Percentiles rank a stretch among this genome's conserved stretches.
phyloP scores from a whole-genome alignment of 37 sponge, comb jelly and placozoan genomes.

The Lycopodina hypogea region DNA sequence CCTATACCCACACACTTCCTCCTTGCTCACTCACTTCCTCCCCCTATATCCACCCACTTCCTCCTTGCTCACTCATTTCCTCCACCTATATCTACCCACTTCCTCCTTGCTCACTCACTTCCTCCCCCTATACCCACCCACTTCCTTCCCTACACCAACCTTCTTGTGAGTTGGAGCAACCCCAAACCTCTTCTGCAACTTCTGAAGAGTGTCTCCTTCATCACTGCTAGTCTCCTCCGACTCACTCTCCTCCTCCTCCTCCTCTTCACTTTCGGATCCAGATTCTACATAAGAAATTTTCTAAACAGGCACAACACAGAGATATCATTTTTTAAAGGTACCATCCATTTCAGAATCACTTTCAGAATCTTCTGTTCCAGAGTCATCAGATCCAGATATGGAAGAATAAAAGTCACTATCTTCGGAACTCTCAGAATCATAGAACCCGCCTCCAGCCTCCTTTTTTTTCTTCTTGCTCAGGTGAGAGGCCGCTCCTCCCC shows the following conservation, averaged over 20 bases:
- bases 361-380: constrained; percentile 64
- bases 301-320: not conserved
- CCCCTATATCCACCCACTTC: no score
- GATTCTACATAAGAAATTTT: not conserved
- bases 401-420: constrained; percentile 66
- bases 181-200: constrained; percentile 57
- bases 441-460: constrained; percentile 6
- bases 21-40: no score
- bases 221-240: constrained; percentile 42
- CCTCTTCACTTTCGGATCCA: constrained; percentile 30
- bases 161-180: constrained; percentile 2
- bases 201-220: constrained; percentile 56
- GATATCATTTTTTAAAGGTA: no score
- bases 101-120: no score
- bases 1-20: no score
- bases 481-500: constrained; percentile 14
- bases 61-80: no score
- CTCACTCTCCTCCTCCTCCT: constrained; percentile 41
- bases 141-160: no score
- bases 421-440: constrained; percentile 31
- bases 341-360: constrained; percentile 31
- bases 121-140: no score
- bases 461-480: constrained; percentile 41
- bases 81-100: no score
- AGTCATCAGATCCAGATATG: constrained; percentile 61